A percentile compares a stretch with the other conserved stretches of the same genome.
Evolutionary conservation across 2,797 vertebrate genomes (phyloP).

Genomic region (Peromyscus attwateri): DNA sequence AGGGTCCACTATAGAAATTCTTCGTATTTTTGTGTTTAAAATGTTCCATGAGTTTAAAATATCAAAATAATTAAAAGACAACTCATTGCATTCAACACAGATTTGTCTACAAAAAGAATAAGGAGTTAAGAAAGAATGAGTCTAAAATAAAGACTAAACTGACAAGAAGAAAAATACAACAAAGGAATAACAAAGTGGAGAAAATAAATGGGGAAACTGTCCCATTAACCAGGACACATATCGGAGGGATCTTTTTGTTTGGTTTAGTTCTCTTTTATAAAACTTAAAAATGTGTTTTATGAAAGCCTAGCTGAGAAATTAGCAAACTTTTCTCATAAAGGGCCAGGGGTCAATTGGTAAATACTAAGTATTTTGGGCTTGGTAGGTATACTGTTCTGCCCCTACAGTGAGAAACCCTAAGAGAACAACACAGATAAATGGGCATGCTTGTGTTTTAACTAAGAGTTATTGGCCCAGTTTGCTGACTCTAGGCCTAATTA

Average conservation of each 20-base stretch:
- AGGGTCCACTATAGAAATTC: background rate
- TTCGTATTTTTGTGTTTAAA: slow-evolving; percentile 8
- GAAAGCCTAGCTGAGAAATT: background rate
- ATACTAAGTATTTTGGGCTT: background rate
- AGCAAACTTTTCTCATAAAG: background rate
- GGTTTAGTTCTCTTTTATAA: background rate
- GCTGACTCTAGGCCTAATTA: background rate
- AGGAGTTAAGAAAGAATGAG: background rate
- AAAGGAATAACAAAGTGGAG: slow-evolving; percentile 10
- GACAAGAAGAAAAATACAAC: background rate
- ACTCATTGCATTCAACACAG: background rate
- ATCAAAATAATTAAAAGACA: slow-evolving; percentile 6
- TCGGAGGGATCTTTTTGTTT: background rate
- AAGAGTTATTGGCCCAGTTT: background rate
- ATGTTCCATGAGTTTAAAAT: slow-evolving; percentile 35
- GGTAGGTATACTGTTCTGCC: background rate
- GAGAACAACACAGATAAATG: background rate
- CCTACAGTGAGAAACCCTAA: background rate
- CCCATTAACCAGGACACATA: background rate
- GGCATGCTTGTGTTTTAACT: background rate
- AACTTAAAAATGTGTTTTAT: background rate
- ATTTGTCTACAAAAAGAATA: background rate
- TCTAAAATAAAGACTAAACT: slow-evolving; percentile 3
- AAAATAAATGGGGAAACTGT: background rate
- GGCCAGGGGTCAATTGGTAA: background rate